Evolutionary conservation across 53 echinoderm and acorn worm species (phyloP).

Genomic region (Patiria pectinifera): DNA sequence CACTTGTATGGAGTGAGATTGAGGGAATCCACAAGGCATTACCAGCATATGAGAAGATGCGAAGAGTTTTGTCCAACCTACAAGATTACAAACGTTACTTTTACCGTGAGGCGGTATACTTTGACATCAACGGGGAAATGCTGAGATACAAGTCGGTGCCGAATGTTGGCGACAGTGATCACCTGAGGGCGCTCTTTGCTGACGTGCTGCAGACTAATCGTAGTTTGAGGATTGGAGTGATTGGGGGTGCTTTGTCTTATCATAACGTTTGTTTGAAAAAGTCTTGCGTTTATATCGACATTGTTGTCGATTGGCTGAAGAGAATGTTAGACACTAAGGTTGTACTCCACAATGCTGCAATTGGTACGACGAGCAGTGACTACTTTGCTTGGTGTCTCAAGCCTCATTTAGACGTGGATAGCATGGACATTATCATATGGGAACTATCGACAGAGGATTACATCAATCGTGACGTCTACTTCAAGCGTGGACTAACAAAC

Average conservation of each 20-base stretch:
- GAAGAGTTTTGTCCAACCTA: conserved; percentile 64
- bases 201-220: conserved; percentile 83
- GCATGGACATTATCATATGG: conserved; percentile 86
- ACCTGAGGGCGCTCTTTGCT: conserved; percentile 56
- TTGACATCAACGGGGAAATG: conserved; percentile 75
- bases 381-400: conserved; percentile 83
- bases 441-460: conserved; percentile 82
- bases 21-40: conserved; percentile 74
- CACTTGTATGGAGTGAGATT: conserved; percentile 71
- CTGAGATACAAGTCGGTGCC: conserved; percentile 75
- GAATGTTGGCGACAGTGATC: conserved; percentile 65
- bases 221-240: conserved; percentile 71
- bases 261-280: conserved; percentile 59
- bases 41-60: conserved; percentile 83
- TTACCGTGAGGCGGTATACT: conserved; percentile 27
- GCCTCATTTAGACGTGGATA: conserved; percentile 71
- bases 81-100: conserved; percentile 76
- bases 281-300: conserved; percentile 72
- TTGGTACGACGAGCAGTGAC: conserved; percentile 72
- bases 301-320: conserved; percentile 69
- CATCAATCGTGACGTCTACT: conserved; percentile 54
- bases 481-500: conserved; percentile 60
- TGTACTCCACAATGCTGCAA: conserved; percentile 74
- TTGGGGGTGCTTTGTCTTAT: conserved; percentile 70
- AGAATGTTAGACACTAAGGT: conserved; percentile 71